Evolutionary conservation across 2,797 vertebrate genomes (phyloP), one percentile per base, ranked within the genome.

Genomic region (Serranus cabrilla): DNA sequence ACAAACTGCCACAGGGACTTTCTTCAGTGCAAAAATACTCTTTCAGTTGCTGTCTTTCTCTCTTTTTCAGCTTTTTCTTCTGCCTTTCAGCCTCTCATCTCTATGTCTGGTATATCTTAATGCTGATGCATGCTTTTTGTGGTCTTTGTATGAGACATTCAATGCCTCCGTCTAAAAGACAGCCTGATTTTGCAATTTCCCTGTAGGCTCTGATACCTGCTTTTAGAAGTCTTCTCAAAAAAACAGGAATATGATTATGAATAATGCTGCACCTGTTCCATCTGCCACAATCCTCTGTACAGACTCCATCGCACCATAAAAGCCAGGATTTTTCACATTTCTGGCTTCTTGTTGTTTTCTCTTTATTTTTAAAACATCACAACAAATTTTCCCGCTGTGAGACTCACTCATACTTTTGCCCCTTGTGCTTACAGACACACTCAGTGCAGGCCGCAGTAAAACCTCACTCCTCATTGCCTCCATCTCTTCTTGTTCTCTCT

Each of bases 221-320:
- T 81, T 81, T 84, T 42, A 76, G 51, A 60, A 49, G 23, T 49
- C 37, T 27, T 51, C 14, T 57, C 49, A 59, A 49, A 20, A 43
- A 59, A 81, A 58, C 18, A 76, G 40, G 54, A 77, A 73, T 45
- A 79, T 60, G 66, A 71, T 78, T 65, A 76, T 75, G 60, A 76
- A 72, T 64, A 84, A 46, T 17, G 56, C 59, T 74, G 60, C 40
- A 81, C 63, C 71, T 80, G 61, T 69, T 79, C 75, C 40, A 69
- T 72, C 45, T 79, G 49, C 46, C 62, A 80, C 27, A 58, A 71
- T 46, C 37, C 40, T 56, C 34, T 42, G 18, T 72, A 78, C 45
- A 64, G 54, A 72, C 34, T 64, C 43, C 51, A 34, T 60, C 61
- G 34, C 23, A 66, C 69, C 34, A 66, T 72, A 45, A 77, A 76